phyloP scores from a whole-genome alignment of 2,113 vertebrate genomes.

The Syngnathus typhle region DNA sequence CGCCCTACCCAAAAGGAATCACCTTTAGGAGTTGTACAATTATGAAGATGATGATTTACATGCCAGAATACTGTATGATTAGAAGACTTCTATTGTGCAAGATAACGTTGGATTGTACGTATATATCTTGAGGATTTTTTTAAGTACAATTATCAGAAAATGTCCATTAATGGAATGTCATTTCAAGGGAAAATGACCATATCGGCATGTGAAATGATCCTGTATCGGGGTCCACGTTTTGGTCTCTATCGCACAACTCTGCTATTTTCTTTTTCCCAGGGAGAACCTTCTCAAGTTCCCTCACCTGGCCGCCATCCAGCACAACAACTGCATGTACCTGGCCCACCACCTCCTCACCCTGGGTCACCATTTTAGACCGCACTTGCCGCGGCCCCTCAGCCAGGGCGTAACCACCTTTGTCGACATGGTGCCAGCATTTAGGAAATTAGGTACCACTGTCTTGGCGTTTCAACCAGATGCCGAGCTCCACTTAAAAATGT shows the following conservation, averaged over 20 bases:
- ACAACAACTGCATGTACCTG: constrained; percentile 98
- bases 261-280: constrained; percentile 53
- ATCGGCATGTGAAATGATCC: too few species aligned
- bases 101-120: too few species aligned
- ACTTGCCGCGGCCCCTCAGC: constrained; percentile 70
- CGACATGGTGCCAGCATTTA: constrained; percentile 88
- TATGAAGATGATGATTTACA: too few species aligned
- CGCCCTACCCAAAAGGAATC: background rate
- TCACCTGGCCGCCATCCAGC: constrained; percentile 92
- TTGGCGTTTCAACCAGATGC: background rate
- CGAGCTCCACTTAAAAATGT: background rate
- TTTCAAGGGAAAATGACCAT: too few species aligned
- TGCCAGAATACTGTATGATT: too few species aligned
- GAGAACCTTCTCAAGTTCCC: constrained; percentile 93
- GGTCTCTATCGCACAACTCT: too few species aligned
- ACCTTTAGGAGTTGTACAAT: too few species aligned
- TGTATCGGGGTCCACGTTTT: too few species aligned
- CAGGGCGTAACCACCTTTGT: constrained; percentile 84
- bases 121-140: too few species aligned
- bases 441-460: constrained; percentile 79
- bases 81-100: too few species aligned
- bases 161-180: too few species aligned
- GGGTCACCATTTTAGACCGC: constrained; percentile 84
- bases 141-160: too few species aligned
- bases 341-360: constrained; percentile 92